phyloP scores from a whole-genome alignment of 2,888 invertebrate species.

The Malachius bipustulatus region DNA sequence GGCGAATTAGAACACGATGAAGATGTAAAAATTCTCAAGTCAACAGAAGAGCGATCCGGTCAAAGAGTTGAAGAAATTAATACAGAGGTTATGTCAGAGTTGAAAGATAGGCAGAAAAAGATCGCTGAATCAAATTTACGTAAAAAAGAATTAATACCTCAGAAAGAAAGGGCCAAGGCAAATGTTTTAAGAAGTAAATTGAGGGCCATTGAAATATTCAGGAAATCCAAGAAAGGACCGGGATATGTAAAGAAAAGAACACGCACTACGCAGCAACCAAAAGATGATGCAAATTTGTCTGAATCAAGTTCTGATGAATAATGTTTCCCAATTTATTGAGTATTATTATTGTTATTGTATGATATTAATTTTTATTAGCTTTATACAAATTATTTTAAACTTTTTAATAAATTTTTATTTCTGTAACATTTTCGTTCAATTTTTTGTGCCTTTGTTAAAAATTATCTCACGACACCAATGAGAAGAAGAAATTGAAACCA shows the following conservation, averaged over 20 bases:
- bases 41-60: slow-evolving; percentile 24
- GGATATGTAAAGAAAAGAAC: slow-evolving; percentile 40
- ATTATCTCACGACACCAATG: no score
- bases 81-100: slow-evolving; percentile 20
- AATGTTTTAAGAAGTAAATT: slow-evolving; percentile 55
- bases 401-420: no score
- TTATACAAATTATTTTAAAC: no score
- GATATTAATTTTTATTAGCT: no score
- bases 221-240: slow-evolving; percentile 52
- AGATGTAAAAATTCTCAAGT: slow-evolving; percentile 25
- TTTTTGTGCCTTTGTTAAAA: no score
- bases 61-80: slow-evolving; percentile 27
- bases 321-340: no score
- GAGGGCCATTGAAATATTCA: slow-evolving; percentile 62
- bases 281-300: slow-evolving; percentile 53
- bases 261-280: slow-evolving; percentile 37
- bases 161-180: slow-evolving; percentile 54
- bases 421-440: no score
- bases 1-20: slow-evolving; percentile 21
- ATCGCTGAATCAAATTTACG: slow-evolving; percentile 19
- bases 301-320: slow-evolving; percentile 49
- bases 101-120: slow-evolving; percentile 22
- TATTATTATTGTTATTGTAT: no score
- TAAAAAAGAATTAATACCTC: slow-evolving; percentile 55
- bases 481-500: no score